A percentile compares a stretch with the other conserved stretches of the same genome.
Conservation (phyloP, 2,797 vertebrate species). For the Heliangelus exortis region DNA sequence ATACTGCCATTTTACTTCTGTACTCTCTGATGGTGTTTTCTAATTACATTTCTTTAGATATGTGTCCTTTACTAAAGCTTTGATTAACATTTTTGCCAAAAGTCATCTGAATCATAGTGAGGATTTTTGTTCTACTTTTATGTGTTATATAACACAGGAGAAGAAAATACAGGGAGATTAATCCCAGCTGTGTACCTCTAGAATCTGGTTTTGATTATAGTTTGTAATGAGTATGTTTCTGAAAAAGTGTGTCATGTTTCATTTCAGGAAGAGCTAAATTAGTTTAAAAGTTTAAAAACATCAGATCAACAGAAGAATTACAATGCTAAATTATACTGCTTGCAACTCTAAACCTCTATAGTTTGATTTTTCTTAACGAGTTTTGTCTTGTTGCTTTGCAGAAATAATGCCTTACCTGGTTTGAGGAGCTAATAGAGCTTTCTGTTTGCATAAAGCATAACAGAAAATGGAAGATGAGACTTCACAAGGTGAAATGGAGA, state of each 20-base stretch:
- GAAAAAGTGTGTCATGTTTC: background rate
- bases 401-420: slow-evolving; percentile 18
- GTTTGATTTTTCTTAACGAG: background rate
- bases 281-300: background rate
- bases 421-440: background rate
- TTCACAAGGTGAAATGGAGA: background rate
- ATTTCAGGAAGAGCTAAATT: background rate
- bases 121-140: background rate
- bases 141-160: background rate
- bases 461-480: slow-evolving; percentile 78
- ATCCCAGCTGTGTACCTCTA: background rate
- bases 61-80: background rate
- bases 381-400: slow-evolving; percentile 23
- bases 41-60: background rate
- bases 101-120: background rate
- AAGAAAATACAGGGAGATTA: background rate
- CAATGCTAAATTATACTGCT: background rate
- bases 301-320: background rate
- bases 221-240: background rate
- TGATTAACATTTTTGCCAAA: background rate
- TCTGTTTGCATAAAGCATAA: background rate
- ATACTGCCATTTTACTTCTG: background rate
- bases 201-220: background rate
- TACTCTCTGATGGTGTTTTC: background rate
- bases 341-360: background rate